Percentiles rank a stretch among this genome's conserved stretches.
phyloP scores from a whole-genome alignment of 2,888 invertebrate genomes.

The Drosophila fungiperda region DNA sequence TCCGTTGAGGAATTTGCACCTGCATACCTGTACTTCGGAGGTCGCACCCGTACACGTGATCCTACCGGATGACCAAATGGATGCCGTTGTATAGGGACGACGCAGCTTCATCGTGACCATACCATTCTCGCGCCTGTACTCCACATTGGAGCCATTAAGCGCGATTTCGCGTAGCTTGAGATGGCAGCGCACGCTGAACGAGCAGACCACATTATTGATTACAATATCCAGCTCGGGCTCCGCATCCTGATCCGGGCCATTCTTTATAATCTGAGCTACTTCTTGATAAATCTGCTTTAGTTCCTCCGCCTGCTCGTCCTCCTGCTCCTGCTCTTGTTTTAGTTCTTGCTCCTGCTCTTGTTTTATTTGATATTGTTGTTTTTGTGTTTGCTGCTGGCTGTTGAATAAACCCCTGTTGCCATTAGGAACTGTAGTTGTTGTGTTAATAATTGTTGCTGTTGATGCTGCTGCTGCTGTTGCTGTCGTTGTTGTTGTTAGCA shows the following conservation, averaged over 20 bases:
- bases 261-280: neutral
- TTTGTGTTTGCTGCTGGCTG: conserved; percentile 17
- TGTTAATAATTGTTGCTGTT: neutral
- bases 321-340: conserved; percentile 86
- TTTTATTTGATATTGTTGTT: conserved; percentile 13
- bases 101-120: conserved; percentile 99
- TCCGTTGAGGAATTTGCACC: neutral
- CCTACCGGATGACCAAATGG: conserved; percentile 99
- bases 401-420: conserved; percentile 8
- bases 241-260: conserved; percentile 80
- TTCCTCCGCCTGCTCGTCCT: conserved; percentile 2
- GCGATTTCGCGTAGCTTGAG: conserved; percentile 97
- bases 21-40: conserved; percentile 40
- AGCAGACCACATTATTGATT: conserved; percentile 92
- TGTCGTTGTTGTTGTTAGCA: conserved; percentile 21
- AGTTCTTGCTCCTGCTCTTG: conserved; percentile 32
- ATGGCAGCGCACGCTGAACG: conserved; percentile 96
- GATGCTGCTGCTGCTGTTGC: conserved; percentile 21
- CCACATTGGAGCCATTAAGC: conserved; percentile 96
- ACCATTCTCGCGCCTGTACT: conserved; percentile 97
- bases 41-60: conserved; percentile 86
- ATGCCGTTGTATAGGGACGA: conserved; percentile 97
- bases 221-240: conserved; percentile 96
- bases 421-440: conserved; percentile 10
- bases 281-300: neutral